Base-by-base conservation (phyloP, 1,140 invertebrate species). In the Aphis craccivora region DNA sequence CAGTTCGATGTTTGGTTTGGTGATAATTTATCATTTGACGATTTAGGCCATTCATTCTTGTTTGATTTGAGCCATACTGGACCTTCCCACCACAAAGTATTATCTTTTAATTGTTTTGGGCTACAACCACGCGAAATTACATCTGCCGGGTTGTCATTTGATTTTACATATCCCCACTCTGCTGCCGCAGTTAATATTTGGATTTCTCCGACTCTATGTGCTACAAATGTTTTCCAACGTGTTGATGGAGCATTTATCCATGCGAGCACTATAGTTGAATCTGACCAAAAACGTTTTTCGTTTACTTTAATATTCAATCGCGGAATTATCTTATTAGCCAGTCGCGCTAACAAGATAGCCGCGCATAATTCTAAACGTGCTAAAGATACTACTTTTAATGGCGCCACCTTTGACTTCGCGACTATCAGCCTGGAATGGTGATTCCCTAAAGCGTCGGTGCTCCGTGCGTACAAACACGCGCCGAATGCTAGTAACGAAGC, bases 111-210 rank as follows among this genome's bases (percentile, higher is more conserved):
- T 90, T 60, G 5, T 67, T 90, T 9, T 88, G 94, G 94, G 22
- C 76, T n/a, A 3, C 94, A 30, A 14, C 94, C 95, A 2, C 94
- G 83, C n/a, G n/a, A n/a, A n/a, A n/a, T n/a, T n/a, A n/a, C n/a
- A n/a, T n/a, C n/a, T n/a, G n/a, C n/a, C n/a, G 94, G 94, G 30
- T 94, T 86, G 87, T 95, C 95, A 9, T 94, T 94, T 5, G 94
- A 95, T 92, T 95, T 95, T 7, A 95, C 94, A 55, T 95, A 94
- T 3, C 83, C 55, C 95, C 94, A 95, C 35, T 45, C 60, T 14
- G 30, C 20, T 23, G 30, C 30, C 20, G 94, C 83, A 4, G 94
- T 93, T 22, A 90, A n/a, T n/a, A 94, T 86, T 93, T 95, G 95
- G 37, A 95, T 95, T 60, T 94, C 91, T 9, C 94, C 94, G 0